phyloP scores from a whole-genome alignment of 2,797 vertebrate species.

The Molossus alvarezi region DNA sequence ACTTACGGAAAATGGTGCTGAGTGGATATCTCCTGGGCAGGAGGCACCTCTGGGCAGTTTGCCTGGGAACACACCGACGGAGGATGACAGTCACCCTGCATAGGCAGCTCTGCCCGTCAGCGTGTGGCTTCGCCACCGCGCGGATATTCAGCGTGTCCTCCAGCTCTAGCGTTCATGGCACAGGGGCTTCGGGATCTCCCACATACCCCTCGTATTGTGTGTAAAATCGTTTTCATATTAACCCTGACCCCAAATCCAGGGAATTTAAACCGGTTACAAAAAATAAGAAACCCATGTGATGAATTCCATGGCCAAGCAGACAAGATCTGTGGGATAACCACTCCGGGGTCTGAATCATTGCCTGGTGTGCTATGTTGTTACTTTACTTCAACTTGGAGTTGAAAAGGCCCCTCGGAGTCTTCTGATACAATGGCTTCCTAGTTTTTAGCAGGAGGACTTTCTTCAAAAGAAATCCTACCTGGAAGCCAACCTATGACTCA shows the following conservation, averaged over 20 bases:
- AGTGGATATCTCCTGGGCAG: not conserved
- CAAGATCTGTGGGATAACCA: not conserved
- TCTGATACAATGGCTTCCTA: not conserved
- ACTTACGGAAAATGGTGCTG: not conserved
- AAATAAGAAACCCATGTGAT: not conserved
- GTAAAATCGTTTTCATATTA: not conserved
- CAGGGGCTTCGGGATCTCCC: too few species aligned
- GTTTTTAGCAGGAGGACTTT: slow-evolving; percentile 2
- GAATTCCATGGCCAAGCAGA: not conserved
- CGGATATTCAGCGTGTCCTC: accelerated
- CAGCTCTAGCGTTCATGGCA: not conserved
- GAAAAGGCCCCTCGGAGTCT: not conserved
- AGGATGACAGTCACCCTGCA: not conserved
- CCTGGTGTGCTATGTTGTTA: accelerated
- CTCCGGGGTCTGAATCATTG: not conserved
- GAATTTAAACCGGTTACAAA: not conserved
- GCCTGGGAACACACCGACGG: not conserved
- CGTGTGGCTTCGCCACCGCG: accelerated
- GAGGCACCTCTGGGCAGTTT: not conserved
- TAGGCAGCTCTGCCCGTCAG: not conserved
- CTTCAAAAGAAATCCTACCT: slow-evolving; percentile 20
- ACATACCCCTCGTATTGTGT: accelerated
- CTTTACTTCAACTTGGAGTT: not conserved
- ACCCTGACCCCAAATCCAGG: not conserved
- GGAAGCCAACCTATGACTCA: not conserved